Evolutionary conservation across 2,888 invertebrate species (phyloP).

Genomic region (Thymelicus acteon): DNA sequence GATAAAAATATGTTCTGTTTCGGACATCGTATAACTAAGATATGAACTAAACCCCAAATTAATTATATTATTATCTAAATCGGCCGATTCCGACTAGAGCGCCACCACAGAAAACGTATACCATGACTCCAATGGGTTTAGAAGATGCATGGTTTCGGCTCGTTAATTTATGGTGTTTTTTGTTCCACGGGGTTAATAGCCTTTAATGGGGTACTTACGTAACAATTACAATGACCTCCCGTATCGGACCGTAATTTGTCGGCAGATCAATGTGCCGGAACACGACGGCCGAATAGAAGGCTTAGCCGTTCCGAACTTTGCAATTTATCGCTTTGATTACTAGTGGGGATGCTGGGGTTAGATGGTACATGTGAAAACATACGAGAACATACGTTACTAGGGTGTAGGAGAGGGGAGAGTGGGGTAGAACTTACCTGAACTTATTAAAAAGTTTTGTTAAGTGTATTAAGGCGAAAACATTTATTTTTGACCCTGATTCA

Average conservation of each 20-base stretch:
- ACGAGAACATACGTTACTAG: too few relatives aligned
- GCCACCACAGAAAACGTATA: neutral
- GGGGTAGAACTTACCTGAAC: neutral
- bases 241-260: slow-evolving; percentile 53
- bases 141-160: slow-evolving; percentile 73
- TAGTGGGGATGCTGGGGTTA: slow-evolving; percentile 5
- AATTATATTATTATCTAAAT: slow-evolving; percentile 5
- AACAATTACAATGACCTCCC: slow-evolving; percentile 66
- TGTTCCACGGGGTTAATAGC: slow-evolving; percentile 72
- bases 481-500: too few relatives aligned
- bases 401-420: neutral
- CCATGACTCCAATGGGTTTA: slow-evolving; percentile 51
- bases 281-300: slow-evolving; percentile 35
- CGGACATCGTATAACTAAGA: neutral
- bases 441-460: neutral
- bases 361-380: neutral
- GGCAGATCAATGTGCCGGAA: slow-evolving; percentile 49
- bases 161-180: slow-evolving; percentile 80
- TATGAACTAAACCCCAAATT: neutral
- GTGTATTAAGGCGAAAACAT: too few relatives aligned
- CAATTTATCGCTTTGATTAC: slow-evolving; percentile 32
- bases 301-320: slow-evolving; percentile 30
- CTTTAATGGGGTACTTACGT: slow-evolving; percentile 76
- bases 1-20: too few relatives aligned
- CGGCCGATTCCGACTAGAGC: neutral